Evolutionary conservation across 1,140 invertebrate species (phyloP), one percentile per base, ranked within the genome.

Genomic region (Condylostylus longicornis): DNA sequence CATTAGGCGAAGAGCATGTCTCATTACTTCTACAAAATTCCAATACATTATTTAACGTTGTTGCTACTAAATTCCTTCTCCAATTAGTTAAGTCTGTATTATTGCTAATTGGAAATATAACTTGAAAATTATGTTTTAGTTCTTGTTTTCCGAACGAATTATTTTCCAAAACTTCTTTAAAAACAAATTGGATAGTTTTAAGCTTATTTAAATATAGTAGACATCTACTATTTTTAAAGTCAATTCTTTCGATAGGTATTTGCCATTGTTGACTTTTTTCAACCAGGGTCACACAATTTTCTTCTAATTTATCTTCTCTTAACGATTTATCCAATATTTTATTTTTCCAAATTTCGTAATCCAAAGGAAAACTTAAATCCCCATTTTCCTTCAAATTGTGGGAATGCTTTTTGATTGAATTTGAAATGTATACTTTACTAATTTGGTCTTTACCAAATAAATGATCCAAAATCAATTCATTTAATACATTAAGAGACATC

Each of bases 291-390:
- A n/a, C n/a, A n/a, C n/a, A n/a, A n/a, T n/a, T n/a, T n/a, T n/a
- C n/a, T 18, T 35, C 12, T 15, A 4, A 28, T 33, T 27, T 33
- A 20, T 36, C 9, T 38, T 6, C 18, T 35, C 15, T 22, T 22
- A 7, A n/a, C n/a, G 34, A 33, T 15, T 31, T 31, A 7, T 21
- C 19, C 20, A 12, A 10, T 2, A 32, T 13, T 34, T 2, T 34
- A 41, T 50, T 55, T 44, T 52, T 61, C 70, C 70, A 73, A 15
- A 61, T 57, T 48, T 62, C 53, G n/a, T 62, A 40, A 27, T 53
- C 62, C 29, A 52, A 54, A 35, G 59, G 53, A 49, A 71, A 71
- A 54, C 62, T 65, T 8, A 68, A 55, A 23, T 73, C 70, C 21
- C 69, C 69, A 39, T 61, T 54, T 22, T 32, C 45, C 18, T 44